These are phyloP conservation scores for Zingel zingel DNA, from an alignment of 2,113 vertebrate species.

Conservation along the genomic window DNA sequence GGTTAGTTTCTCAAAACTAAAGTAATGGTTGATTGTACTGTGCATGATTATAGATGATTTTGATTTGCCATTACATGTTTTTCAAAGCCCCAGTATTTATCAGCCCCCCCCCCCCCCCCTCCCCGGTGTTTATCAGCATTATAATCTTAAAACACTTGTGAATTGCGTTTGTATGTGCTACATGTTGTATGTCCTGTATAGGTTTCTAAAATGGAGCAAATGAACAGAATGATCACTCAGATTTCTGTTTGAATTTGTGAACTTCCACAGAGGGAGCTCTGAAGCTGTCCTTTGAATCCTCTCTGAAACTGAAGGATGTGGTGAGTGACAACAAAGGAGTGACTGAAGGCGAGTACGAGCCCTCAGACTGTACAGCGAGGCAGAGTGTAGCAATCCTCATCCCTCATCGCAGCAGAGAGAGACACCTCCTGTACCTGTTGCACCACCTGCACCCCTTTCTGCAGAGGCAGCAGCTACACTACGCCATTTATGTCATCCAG, in stretches of 20 bases:
- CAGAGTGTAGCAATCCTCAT: slow-evolving; percentile 94
- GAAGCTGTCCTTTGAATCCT: slow-evolving; percentile 87
- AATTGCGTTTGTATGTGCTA: not conserved
- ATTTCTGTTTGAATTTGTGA: not conserved
- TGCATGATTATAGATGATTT: not conserved
- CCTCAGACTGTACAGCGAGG: slow-evolving; percentile 84
- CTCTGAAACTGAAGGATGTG: slow-evolving; percentile 88
- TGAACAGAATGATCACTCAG: not conserved
- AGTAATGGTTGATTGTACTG: not conserved
- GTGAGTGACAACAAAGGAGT: slow-evolving; percentile 86
- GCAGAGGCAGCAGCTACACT: slow-evolving; percentile 95
- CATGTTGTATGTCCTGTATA: not conserved
- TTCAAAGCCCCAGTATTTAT: not conserved
- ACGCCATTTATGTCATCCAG: slow-evolving; percentile 94
- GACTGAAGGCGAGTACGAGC: slow-evolving; percentile 84
- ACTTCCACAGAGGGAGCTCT: slow-evolving; percentile 84
- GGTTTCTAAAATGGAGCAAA: not conserved
- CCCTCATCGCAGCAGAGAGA: slow-evolving; percentile 92
- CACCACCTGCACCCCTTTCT: slow-evolving; percentile 95
- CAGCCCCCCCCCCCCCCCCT: no score
- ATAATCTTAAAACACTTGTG: not conserved
- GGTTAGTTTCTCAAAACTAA: not conserved
- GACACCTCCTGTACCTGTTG: slow-evolving; percentile 92
- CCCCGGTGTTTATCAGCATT: not conserved
- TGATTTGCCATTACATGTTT: not conserved